Conservation (phyloP, 1,140 invertebrate genomes). For the Forficula auricularia region DNA sequence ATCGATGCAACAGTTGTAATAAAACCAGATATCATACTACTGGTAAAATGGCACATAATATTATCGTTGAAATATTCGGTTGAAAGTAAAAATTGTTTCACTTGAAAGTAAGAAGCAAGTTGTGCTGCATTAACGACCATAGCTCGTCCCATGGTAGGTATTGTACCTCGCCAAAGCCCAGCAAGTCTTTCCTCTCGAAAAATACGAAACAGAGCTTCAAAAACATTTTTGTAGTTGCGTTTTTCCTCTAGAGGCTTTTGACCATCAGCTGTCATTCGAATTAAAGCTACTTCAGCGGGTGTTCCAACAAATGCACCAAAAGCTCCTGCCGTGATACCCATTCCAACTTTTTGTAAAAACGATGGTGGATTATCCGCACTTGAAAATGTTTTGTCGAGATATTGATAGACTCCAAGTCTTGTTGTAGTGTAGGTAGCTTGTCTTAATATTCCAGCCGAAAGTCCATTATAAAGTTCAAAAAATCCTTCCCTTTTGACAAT, state of each 20-base stretch:
- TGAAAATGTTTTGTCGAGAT: slow-evolving; percentile 43
- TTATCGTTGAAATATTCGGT: slow-evolving; percentile 68
- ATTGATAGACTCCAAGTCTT: slow-evolving; percentile 85
- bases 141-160: slow-evolving; percentile 56
- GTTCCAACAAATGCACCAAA: slow-evolving; percentile 82
- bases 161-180: slow-evolving; percentile 76
- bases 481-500: slow-evolving; percentile 82
- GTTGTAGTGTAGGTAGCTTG: slow-evolving; percentile 98
- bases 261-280: slow-evolving; percentile 95
- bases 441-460: slow-evolving; percentile 73
- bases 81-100: slow-evolving; percentile 44
- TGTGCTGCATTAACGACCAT: slow-evolving; percentile 98
- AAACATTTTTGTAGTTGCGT: slow-evolving; percentile 86
- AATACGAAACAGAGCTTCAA: slow-evolving; percentile 78
- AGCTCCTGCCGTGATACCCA: slow-evolving; percentile 73
- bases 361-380: slow-evolving; percentile 40
- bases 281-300: slow-evolving; percentile 82
- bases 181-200: slow-evolving; percentile 74
- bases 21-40: slow-evolving; percentile 94
- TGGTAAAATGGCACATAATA: slow-evolving; percentile 77
- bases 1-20: slow-evolving; percentile 92
- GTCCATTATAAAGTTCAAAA: slow-evolving; percentile 70
- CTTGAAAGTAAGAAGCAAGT: slow-evolving; percentile 90
- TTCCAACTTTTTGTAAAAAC: slow-evolving; percentile 42
- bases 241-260: slow-evolving; percentile 65